Evolutionary conservation across 2,113 vertebrate genomes (phyloP), one percentile per base, ranked within the genome.

Genomic region (Shinisaurus crocodilurus): DNA sequence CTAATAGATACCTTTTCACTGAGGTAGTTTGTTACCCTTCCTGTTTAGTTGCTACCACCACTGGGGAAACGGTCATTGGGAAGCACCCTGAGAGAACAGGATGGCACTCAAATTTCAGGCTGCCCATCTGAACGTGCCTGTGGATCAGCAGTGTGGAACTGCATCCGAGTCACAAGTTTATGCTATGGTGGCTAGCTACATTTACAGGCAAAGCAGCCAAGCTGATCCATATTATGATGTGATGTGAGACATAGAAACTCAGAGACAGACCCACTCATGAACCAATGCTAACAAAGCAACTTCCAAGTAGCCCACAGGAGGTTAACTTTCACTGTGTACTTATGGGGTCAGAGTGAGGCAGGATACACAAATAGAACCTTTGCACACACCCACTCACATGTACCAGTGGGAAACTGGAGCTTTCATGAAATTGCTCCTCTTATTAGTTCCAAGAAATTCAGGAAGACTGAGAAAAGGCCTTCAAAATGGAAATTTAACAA

Each of bases 11-110:
- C 29, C 80, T 69, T 67, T 82, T 25, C 60, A 20, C 32, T 57
- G 65, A 80, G 60, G 87, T 88, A 85, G 54, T 69, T 80, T 54
- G 45, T 76, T 70, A 85, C 63, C 60, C 76, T 89, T 90, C 37
- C 75, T 80, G 37, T 23, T 79, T 67, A 32, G 23, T 8, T 54
- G 54, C 54, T 65, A 76, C 18, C 32, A 29, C 48, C 74, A 54
- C 57, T 77, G 23, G 6, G 15, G 48, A 77, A 72, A 16, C 75
- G 3, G 25, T 77, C 48, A 57, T 37, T 40, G 45, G 57, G 75
- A 86, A 70, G 27, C 27, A 29, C 27, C 20, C 60, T 67, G 70
- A 23, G 34, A 67, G 15, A 85, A 77, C n/a, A 23, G n/a, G 29
- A 32, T 70, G 25, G 34, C 54, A 50, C 63, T 69, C 34, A 34